Base-by-base conservation (phyloP, 2,797 vertebrate species). In the Argyrosomus regius region DNA sequence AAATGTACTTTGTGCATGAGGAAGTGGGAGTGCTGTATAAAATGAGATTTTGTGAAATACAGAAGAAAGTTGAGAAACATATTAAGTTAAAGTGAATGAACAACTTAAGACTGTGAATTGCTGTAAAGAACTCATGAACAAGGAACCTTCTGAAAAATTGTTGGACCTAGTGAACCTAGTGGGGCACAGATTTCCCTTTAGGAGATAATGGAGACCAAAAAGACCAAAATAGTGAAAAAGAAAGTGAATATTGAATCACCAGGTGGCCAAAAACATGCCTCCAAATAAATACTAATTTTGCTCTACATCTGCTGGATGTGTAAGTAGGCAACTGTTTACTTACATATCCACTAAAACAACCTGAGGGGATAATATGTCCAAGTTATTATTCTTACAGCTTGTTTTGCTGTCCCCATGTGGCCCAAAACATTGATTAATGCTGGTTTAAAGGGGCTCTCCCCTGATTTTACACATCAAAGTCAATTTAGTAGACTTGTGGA, bases 41-140 rank as follows among this genome's bases (percentile, higher is more conserved):
- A 52, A 69, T 66, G 26, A 75, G 61, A 67, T 67, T 65, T 54
- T 53, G 17, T 46, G 39, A 31, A 75, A 73, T 24, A 62, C 1
- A 67, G 28, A 63, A 18, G 35, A 54, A 83, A 53, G 54, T 11
- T 5, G 50, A 62, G 26, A 78, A 74, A 41, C 11, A 26, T 13
- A 52, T 54, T 39, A 57, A 52, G 28, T 48, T 22, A 7, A 59
- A 54, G 24, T 57, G 50, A 57, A 43, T 13, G 50, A 28, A 48
- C 18, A 28, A 16, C n/a, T 43, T 61, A 52, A 63, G 43, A 8
- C 50, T 62, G 16, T 31, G 61, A 70, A 71, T 16, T 11, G 6
- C 20, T 72, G 20, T 43, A 65, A 59, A 48, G 49, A 60, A 59
- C 1, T n/a, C 9, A 3, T 43, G 39, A 70, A 73, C 52, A 43